A percentile compares a stretch with the other conserved stretches of the same genome.
Evolutionary conservation across 2,797 vertebrate species (phyloP).

Genomic region (Tarsius wallacei): DNA sequence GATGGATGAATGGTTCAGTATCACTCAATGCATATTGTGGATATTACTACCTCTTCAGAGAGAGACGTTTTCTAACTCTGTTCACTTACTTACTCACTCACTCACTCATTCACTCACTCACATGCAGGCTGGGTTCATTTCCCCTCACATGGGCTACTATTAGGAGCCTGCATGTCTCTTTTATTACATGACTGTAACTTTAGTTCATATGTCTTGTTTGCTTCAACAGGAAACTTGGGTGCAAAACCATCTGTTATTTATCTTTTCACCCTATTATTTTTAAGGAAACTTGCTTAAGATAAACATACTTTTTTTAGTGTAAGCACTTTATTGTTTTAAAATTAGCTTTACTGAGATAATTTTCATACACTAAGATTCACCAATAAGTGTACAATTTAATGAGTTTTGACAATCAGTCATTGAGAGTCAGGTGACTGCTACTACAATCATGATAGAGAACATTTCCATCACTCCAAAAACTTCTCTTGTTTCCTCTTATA

Average conservation of each 20-base stretch:
- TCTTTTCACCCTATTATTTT: not conserved
- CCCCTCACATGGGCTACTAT: not conserved
- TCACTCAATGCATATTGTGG: not conserved
- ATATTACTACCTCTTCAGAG: not conserved
- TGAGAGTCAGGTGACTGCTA: not conserved
- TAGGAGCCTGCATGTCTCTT: not conserved
- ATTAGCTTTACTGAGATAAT: not conserved
- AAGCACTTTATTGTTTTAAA: not conserved
- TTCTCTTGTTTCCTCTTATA: not conserved
- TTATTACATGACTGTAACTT: not conserved
- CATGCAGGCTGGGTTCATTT: not conserved
- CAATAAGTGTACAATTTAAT: not conserved
- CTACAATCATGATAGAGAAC: not conserved
- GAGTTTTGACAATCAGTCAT: not conserved
- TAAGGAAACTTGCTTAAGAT: not conserved
- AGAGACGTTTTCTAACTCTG: not conserved
- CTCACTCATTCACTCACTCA: not conserved
- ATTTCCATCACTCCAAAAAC: not conserved
- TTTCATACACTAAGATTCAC: not conserved
- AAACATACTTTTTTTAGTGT: not conserved
- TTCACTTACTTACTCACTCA: not conserved
- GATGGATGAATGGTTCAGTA: not conserved
- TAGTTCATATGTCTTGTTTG: not conserved
- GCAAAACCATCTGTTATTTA: not conserved
- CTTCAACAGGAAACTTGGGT: not conserved